Evolutionary conservation across 2,797 vertebrate genomes (phyloP).

Genomic region (Tapera naevia): DNA sequence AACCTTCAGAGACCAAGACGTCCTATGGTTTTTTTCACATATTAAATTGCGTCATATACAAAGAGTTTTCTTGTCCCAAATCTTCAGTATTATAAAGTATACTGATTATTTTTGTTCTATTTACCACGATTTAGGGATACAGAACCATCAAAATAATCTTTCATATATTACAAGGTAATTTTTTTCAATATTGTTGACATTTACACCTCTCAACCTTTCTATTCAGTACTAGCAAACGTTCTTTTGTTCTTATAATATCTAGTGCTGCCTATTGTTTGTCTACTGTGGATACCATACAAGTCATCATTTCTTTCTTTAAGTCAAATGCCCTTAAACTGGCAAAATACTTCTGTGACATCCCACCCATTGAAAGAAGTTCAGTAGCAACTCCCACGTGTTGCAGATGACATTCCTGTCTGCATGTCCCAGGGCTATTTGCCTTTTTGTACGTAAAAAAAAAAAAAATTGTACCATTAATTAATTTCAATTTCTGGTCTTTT

Average conservation of each 20-base stretch:
- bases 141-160: background rate
- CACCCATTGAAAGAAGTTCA: background rate
- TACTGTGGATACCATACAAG: background rate
- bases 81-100: background rate
- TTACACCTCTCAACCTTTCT: background rate
- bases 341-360: background rate
- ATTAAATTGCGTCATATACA: background rate
- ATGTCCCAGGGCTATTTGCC: background rate
- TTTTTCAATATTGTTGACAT: background rate
- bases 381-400: background rate
- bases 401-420: background rate
- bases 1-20: background rate
- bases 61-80: background rate
- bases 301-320: background rate
- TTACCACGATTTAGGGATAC: background rate
- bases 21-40: background rate
- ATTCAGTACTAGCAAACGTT: background rate
- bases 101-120: background rate
- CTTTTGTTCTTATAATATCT: background rate
- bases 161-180: background rate
- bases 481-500: background rate
- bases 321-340: background rate
- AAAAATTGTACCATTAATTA: background rate
- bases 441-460: background rate
- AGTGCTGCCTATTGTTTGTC: background rate